A percentile compares a stretch with the other conserved stretches of the same genome.
These are phyloP conservation scores for Delphinapterus leucas DNA, from an alignment of 2,113 vertebrate genomes.

Conservation along the genomic window DNA sequence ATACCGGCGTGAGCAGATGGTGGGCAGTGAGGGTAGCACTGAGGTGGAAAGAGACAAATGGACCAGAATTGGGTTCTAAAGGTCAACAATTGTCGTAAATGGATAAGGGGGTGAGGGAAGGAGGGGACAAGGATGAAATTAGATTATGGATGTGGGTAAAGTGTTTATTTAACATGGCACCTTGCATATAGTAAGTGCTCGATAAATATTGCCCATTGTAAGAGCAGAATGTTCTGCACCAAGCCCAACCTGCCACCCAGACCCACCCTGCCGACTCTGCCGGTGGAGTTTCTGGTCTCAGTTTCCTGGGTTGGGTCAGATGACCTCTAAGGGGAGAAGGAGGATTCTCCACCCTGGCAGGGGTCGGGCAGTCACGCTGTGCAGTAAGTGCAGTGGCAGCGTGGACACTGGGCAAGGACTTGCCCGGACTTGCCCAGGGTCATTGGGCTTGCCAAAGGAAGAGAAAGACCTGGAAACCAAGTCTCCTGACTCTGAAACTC, in stretches of 20 bases:
- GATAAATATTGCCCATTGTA: accelerated
- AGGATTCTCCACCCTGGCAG: not conserved
- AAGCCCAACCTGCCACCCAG: not conserved
- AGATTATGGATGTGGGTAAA: not conserved
- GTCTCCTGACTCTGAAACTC: not conserved
- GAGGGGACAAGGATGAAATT: not conserved
- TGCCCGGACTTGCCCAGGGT: not conserved
- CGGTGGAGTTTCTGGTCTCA: not conserved
- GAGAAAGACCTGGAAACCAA: not conserved
- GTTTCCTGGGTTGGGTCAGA: not conserved
- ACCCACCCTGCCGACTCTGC: not conserved
- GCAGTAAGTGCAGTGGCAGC: accelerated
- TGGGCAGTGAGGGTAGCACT: no score
- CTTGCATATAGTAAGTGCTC: not conserved
- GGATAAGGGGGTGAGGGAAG: not conserved
- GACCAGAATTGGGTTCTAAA: not conserved
- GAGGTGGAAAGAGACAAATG: not conserved
- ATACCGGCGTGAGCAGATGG: not conserved
- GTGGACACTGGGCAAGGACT: accelerated
- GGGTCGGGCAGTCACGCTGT: not conserved
- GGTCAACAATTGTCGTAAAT: not conserved
- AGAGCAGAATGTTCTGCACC: accelerated
- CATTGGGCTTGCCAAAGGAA: not conserved
- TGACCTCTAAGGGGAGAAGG: not conserved
- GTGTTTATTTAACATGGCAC: not conserved